Evolutionary conservation across 2,113 vertebrate genomes (phyloP), one percentile per base, ranked within the genome.

Genomic region (Leptobrachium ailaonicum): DNA sequence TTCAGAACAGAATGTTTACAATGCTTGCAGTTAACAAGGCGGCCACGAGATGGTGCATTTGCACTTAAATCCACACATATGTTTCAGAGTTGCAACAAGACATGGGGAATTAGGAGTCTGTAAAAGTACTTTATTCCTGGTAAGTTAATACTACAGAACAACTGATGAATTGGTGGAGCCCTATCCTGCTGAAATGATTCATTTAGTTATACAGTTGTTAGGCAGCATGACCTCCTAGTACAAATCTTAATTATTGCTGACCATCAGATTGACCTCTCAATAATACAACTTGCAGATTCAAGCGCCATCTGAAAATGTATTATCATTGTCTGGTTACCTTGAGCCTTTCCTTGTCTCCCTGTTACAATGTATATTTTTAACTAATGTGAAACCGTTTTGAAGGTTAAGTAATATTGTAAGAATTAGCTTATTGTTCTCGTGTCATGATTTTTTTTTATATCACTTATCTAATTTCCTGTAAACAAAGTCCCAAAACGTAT

Each of bases 31-130:
- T 6, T 32, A 54, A 12, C 6, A 13, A 13, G 12, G 12, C 41
- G 64, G 43, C 50, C 78, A 80, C 78, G 68, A 80, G 78, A 80
- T 80, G 71, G 71, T 73, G 63, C 78, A n/a, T 71, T 68, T 56
- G 41, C 75, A 44, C n/a, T 77, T 11, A 43, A 53, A 42, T 67
- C 56, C 10, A 60, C 56, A 4, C 9, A 2, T 11, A 60, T 8
- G 11, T 54, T 54, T 8, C 50, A 54, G 11, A 11, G 50, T 54
- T 54, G 11, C 20, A 32, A 32, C 20, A 32, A 32, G 20, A 32
- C 20, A 32, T 32, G 20, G 20, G 20, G 20, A 32, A 32, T 32
- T 32, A 32, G 20, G 20, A 32, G 20, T 32, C 20, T 32, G 20
- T 32, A 32, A 32, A 32, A 32, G 20, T 32, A 32, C 20, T 32